These are phyloP conservation scores for Sialis fuliginosa DNA, from an alignment of 2,888 invertebrate genomes.

Conservation along the genomic window DNA sequence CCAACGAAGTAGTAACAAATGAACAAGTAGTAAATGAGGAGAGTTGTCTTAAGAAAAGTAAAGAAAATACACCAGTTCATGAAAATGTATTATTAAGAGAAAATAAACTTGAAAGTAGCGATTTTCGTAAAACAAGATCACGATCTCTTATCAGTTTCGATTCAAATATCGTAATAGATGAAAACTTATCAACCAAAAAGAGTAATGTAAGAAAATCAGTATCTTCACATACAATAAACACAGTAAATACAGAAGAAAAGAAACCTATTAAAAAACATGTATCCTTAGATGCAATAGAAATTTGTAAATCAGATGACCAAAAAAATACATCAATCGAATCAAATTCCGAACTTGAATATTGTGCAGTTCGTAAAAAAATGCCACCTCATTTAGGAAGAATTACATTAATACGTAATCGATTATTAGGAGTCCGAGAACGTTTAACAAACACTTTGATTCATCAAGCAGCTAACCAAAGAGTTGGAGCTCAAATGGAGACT, in stretches of 20 bases:
- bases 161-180: too few species aligned
- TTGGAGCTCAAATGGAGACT: slow-evolving; percentile 15
- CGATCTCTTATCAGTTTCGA: too few species aligned
- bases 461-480: slow-evolving; percentile 22
- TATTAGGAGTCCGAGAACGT: slow-evolving; percentile 20
- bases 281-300: background rate
- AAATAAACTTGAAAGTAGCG: too few species aligned
- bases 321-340: background rate
- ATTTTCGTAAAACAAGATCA: too few species aligned
- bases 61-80: too few species aligned
- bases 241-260: background rate
- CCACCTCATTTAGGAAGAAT: slow-evolving; percentile 17
- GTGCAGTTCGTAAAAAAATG: slow-evolving; percentile 17
- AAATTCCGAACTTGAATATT: slow-evolving; percentile 15
- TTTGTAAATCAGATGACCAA: background rate
- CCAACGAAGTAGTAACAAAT: too few species aligned
- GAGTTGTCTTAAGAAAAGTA: too few species aligned
- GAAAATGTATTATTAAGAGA: too few species aligned
- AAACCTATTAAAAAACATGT: background rate
- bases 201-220: slow-evolving; percentile 1
- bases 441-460: slow-evolving; percentile 20
- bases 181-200: background rate
- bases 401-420: slow-evolving; percentile 16
- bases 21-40: too few species aligned
- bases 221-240: background rate